Evolutionary conservation across 2,888 invertebrate species (phyloP).

Genomic region (Acleris sparsana): DNA sequence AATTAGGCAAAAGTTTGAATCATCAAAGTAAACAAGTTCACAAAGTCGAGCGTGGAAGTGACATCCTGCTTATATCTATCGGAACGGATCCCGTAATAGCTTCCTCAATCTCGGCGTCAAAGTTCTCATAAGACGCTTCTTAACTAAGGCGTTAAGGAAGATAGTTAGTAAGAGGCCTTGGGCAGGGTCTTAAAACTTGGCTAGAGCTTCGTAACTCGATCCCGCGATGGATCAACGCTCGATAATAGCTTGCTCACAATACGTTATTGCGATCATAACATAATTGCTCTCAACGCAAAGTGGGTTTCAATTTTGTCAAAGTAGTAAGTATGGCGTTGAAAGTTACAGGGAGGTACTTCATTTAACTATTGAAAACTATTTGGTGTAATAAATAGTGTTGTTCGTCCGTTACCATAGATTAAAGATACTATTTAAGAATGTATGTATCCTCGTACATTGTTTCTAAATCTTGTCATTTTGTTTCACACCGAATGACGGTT

Average conservation of each 20-base stretch:
- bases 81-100: conserved; percentile 81
- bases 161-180: conserved; percentile 80
- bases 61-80: conserved; percentile 81
- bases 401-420: too few species aligned
- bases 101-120: conserved; percentile 82
- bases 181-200: conserved; percentile 80
- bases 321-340: neutral
- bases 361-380: too few species aligned
- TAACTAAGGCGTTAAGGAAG: conserved; percentile 82
- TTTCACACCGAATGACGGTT: neutral
- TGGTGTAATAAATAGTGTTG: too few species aligned
- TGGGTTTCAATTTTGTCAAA: conserved; percentile 23
- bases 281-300: conserved; percentile 34
- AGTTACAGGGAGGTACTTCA: neutral
- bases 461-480: neutral
- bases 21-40: conserved; percentile 80
- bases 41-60: conserved; percentile 80
- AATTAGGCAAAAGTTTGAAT: conserved; percentile 71
- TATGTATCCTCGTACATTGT: too few species aligned
- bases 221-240: conserved; percentile 66
- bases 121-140: conserved; percentile 83
- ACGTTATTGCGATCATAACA: conserved; percentile 74
- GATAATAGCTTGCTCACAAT: conserved; percentile 75
- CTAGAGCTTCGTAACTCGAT: conserved; percentile 79
- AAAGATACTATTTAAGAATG: too few species aligned